Evolutionary conservation across 2,113 vertebrate genomes (phyloP), one percentile per base, ranked within the genome.

Genomic region (Pterocles gutturalis): DNA sequence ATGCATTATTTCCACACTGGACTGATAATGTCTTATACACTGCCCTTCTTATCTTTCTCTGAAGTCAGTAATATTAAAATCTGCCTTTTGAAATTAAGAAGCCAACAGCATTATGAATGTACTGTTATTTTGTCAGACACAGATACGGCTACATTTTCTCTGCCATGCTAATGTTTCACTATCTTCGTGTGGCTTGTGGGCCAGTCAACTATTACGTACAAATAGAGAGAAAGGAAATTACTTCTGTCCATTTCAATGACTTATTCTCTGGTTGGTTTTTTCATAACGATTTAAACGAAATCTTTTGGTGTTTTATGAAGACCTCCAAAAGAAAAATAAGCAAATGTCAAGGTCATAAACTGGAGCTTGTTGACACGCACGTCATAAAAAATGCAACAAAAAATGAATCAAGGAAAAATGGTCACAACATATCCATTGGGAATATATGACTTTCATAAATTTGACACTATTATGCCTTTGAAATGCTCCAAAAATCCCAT

Each of bases 1-100:
- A 94, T 78, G 96, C 94, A 96, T 96, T 98, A 96, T 96, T 98
- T 96, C 94, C 96, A 86, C 95, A 89, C 89, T 87, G 91, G 96
- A 91, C 96, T 96, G 97, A 95, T 94, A 97, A 96, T 94, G 90
- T 97, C 96, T 97, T 88, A 41, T 89, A 73, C 84, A 66, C 67
- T 95, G 89, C 93, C 95, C 87, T 94, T 77, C 83, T 98, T 98
- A 97, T 98, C 97, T 97, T 93, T 81, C 93, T 92, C 92, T 89
- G 89, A 80, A 97, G 92, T 93, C 87, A 87, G 92, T 95, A 54
- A 96, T 96, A 97, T 97, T 96, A 95, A 96, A 95, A 98, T 91
- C 90, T 90, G 93, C 57, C 80, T 88, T 96, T 95, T 92, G 75
- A 93, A 97, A 97, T 96, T 83, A 87, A 87, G 83, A 83, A 97